These are phyloP conservation scores for Cardiocondyla obscurior DNA, from an alignment of 1,140 invertebrate species.

Conservation along the genomic window DNA sequence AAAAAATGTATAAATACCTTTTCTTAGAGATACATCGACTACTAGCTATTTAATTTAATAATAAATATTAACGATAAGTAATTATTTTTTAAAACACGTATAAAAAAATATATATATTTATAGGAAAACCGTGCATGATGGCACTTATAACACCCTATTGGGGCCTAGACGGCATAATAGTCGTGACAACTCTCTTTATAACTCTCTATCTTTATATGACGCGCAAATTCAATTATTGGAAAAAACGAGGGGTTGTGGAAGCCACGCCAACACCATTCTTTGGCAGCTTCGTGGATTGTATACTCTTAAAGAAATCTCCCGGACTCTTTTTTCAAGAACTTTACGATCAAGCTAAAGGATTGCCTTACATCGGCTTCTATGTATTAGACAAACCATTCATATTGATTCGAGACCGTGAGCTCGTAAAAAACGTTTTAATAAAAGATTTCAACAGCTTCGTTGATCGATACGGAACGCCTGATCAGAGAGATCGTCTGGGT, in stretches of 20 bases:
- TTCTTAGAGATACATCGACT: background rate
- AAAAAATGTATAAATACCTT: too few relatives aligned
- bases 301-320: constrained; percentile 46
- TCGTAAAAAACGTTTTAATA: constrained; percentile 81
- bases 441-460: constrained; percentile 83
- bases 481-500: constrained; percentile 69
- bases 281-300: constrained; percentile 73
- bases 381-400: constrained; percentile 78
- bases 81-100: background rate
- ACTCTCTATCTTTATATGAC: constrained; percentile 73
- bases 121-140: constrained; percentile 53
- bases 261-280: constrained; percentile 71
- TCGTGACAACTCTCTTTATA: background rate
- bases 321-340: constrained; percentile 53
- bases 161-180: constrained; percentile 47
- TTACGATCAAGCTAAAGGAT: constrained; percentile 57
- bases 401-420: constrained; percentile 80
- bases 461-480: constrained; percentile 67
- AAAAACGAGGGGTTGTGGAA: constrained; percentile 72
- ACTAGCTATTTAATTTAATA: background rate
- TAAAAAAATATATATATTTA: background rate
- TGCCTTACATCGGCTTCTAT: constrained; percentile 76
- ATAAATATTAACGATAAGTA: background rate
- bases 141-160: constrained; percentile 56
- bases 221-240: constrained; percentile 81